These are phyloP conservation scores for Agriopis marginaria DNA, from an alignment of 2,888 invertebrate species.

Conservation along the genomic window DNA sequence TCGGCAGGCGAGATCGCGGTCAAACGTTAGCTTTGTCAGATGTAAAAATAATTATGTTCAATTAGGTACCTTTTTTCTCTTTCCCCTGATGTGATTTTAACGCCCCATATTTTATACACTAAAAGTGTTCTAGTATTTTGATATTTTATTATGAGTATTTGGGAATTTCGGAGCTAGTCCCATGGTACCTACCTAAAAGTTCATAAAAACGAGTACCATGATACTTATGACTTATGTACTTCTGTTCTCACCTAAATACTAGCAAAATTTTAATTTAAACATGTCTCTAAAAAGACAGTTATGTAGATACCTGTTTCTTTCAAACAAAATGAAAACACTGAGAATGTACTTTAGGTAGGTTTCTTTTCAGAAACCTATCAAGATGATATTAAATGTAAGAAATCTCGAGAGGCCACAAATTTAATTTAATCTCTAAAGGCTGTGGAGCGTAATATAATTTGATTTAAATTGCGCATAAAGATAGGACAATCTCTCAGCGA, in stretches of 20 bases:
- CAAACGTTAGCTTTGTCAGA: too few species aligned
- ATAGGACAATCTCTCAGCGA: constrained; percentile 37
- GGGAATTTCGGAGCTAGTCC: too few species aligned
- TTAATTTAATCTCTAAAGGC: constrained; percentile 29
- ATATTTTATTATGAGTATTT: too few species aligned
- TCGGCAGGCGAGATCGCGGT: too few species aligned
- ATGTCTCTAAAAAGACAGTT: background rate
- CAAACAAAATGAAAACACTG: background rate
- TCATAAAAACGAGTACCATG: too few species aligned
- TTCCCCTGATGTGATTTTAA: too few species aligned
- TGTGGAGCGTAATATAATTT: constrained; percentile 34
- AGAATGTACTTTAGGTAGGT: background rate
- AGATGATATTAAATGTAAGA: constrained; percentile 26
- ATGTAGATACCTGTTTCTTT: background rate
- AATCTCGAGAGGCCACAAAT: constrained; percentile 31
- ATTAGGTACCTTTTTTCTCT: too few species aligned
- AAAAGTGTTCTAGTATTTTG: too few species aligned
- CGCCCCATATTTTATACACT: too few species aligned
- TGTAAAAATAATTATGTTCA: too few species aligned
- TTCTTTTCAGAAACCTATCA: constrained; percentile 19
- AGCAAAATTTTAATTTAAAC: background rate
- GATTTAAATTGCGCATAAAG: constrained; percentile 41
- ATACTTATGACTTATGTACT: too few species aligned
- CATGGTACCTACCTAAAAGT: too few species aligned
- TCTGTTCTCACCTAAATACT: background rate